Evolutionary conservation across 2,113 vertebrate genomes (phyloP).

Genomic region (Amblyornis subalaris): DNA sequence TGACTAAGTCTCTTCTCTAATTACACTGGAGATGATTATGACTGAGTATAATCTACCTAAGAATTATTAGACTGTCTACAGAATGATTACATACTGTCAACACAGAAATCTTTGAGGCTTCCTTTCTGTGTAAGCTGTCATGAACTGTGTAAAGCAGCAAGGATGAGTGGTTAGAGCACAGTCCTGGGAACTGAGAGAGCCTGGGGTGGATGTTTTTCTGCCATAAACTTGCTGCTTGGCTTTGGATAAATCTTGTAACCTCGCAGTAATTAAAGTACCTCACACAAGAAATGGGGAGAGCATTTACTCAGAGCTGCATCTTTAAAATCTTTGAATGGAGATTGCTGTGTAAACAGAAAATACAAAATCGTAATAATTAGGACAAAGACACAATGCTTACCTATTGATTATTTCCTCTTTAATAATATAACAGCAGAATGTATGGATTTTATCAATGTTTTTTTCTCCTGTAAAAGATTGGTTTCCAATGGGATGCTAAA

Average conservation of each 20-base stretch:
- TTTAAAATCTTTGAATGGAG: neutral
- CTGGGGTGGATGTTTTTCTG: neutral
- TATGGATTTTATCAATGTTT: neutral
- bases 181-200: neutral
- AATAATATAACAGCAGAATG: neutral
- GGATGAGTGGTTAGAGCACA: neutral
- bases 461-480: neutral
- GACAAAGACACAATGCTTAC: neutral
- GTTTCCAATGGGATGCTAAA: neutral
- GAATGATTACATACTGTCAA: neutral
- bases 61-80: constrained; percentile 35
- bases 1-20: constrained; percentile 49
- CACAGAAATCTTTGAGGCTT: neutral
- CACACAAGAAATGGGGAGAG: neutral
- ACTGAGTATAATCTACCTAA: constrained; percentile 41
- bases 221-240: neutral
- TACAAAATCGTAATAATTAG: neutral
- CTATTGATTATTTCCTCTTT: constrained; percentile 1
- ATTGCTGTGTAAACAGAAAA: neutral
- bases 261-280: neutral
- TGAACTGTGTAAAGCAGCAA: neutral
- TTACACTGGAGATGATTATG: constrained; percentile 31
- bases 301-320: constrained; percentile 1
- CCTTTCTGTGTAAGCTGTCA: constrained; percentile 12
- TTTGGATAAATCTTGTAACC: constrained; percentile 13